Conservation (phyloP, 35 echinoderm and acorn worm genomes). For the Strongylocentrotus purpuratus region DNA sequence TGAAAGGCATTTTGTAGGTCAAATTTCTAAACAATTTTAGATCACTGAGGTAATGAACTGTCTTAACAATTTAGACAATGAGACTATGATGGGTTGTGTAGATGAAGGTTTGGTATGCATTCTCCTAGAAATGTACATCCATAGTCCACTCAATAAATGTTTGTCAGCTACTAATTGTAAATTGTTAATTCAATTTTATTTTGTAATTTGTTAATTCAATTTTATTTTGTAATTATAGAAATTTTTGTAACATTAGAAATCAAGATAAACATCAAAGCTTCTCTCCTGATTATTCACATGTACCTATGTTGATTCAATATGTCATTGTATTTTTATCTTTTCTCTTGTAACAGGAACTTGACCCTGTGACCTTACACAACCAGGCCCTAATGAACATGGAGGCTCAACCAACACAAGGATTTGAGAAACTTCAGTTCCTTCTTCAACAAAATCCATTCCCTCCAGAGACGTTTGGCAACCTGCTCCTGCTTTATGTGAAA, state of each 20-base stretch:
- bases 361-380: constrained; percentile 96
- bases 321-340: neutral
- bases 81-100: too few relatives aligned
- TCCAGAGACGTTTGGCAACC: constrained; percentile 96
- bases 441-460: constrained; percentile 98
- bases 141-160: neutral
- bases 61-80: too few relatives aligned
- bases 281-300: too few relatives aligned
- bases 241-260: neutral
- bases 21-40: too few relatives aligned
- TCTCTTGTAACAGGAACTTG: constrained; percentile 78
- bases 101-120: too few relatives aligned
- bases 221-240: neutral
- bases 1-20: too few relatives aligned
- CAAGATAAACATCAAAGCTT: too few relatives aligned
- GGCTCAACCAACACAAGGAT: constrained; percentile 88
- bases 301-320: neutral
- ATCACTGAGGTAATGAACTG: too few relatives aligned
- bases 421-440: constrained; percentile 98
- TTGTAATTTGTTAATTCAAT: neutral
- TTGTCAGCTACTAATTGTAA: neutral
- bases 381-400: constrained; percentile 99
- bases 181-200: neutral
- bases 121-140: too few relatives aligned
- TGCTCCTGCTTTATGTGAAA: constrained; percentile 89